Percentiles rank a stretch among this genome's conserved stretches.
Conservation (phyloP, 2,888 invertebrate species). For the Drosophila neutralis region DNA sequence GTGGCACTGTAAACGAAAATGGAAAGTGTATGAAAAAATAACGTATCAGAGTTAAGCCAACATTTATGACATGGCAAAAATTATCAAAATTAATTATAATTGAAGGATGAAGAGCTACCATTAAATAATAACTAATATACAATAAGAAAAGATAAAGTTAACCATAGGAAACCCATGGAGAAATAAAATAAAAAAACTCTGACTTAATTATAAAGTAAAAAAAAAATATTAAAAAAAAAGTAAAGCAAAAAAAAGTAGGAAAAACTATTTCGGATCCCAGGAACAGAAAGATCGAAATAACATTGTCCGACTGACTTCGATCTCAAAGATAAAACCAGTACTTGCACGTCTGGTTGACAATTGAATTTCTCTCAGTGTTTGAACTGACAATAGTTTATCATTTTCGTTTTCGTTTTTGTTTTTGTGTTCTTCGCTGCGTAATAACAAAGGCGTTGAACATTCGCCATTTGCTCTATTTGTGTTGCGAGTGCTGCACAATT, state of each 20-base stretch:
- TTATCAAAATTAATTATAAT: background rate
- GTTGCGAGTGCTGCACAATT: conserved; percentile 60
- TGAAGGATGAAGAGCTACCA: background rate
- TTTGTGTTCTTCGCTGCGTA: conserved; percentile 38
- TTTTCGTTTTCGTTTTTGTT: conserved; percentile 9
- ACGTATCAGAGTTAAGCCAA: background rate
- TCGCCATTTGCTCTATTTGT: conserved; percentile 52
- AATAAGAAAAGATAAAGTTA: background rate
- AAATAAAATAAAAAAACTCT: background rate
- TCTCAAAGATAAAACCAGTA: background rate
- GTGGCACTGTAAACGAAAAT: conserved; percentile 9
- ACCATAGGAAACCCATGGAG: too few relatives aligned
- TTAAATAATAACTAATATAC: background rate
- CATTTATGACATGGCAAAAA: background rate
- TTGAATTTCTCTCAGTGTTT: conserved; percentile 38
- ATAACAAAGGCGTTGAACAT: conserved; percentile 65
- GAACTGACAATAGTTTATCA: conserved; percentile 46
- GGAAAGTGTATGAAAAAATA: background rate
- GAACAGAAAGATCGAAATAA: background rate
- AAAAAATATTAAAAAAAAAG: too few relatives aligned
- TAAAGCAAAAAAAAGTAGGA: background rate
- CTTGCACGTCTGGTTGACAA: background rate
- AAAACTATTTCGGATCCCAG: background rate
- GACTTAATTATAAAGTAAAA: background rate
- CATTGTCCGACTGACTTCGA: too few relatives aligned